Conservation (phyloP, 2,113 vertebrate species). For the Eublepharis macularius region DNA sequence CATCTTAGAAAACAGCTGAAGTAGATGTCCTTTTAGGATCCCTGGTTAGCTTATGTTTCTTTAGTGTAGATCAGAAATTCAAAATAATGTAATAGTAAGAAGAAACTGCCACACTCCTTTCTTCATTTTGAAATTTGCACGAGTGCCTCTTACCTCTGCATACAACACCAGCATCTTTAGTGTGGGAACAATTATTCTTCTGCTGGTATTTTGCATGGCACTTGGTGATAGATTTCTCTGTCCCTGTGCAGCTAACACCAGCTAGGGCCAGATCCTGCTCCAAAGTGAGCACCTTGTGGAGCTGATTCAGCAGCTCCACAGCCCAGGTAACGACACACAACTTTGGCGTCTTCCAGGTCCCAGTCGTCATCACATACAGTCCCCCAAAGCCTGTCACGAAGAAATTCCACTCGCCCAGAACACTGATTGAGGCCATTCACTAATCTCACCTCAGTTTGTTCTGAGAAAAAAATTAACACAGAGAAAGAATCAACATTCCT, state of each 20-base stretch:
- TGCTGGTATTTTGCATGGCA: neutral
- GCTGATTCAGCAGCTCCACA: constrained; percentile 35
- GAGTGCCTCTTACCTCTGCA: constrained; percentile 41
- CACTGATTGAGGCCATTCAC: constrained; percentile 15
- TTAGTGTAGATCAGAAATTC: too few species aligned
- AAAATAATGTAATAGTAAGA: neutral
- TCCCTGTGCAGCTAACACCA: constrained; percentile 3
- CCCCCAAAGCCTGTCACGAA: constrained; percentile 42
- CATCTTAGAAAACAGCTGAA: neutral
- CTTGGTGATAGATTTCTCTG: constrained; percentile 9
- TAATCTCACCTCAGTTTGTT: constrained; percentile 8
- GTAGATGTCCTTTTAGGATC: too few species aligned
- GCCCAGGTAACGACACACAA: constrained; percentile 36
- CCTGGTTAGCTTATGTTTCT: too few species aligned
- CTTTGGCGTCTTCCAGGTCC: constrained; percentile 15
- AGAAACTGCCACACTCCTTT: neutral
- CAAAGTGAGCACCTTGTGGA: neutral
- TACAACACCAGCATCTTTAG: constrained; percentile 13
- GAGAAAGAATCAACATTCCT: neutral
- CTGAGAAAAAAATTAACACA: neutral
- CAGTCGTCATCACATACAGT: constrained; percentile 29
- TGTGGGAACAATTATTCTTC: neutral
- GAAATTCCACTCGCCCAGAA: constrained; percentile 29
- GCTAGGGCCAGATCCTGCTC: constrained; percentile 4
- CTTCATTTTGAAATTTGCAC: neutral